Evolutionary conservation across 2,113 vertebrate genomes (phyloP).

Genomic region (Semnopithecus entellus): DNA sequence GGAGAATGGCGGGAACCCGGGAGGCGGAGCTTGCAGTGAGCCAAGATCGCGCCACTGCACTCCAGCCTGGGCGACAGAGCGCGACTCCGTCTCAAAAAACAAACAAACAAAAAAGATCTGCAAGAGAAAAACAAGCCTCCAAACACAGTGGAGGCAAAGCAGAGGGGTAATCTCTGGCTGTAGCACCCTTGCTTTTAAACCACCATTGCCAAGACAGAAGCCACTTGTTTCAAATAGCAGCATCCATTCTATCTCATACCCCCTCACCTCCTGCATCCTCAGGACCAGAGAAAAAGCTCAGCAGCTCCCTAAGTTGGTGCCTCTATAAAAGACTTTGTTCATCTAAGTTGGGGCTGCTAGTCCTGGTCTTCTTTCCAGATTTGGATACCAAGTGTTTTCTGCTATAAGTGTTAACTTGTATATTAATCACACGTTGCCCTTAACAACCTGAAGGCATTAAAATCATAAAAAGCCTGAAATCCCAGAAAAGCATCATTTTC

Average conservation of each 20-base stretch:
- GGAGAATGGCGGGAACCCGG: not conserved
- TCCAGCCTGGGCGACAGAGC: not conserved
- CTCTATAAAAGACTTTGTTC: not conserved
- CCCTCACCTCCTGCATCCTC: not conserved
- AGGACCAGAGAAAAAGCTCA: slow-evolving; percentile 3
- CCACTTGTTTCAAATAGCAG: not conserved
- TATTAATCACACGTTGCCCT: not conserved
- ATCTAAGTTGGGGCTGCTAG: not conserved
- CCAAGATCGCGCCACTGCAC: not conserved
- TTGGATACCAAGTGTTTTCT: not conserved
- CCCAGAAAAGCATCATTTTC: not conserved
- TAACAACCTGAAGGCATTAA: slow-evolving; percentile 10
- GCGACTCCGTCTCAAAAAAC: not conserved
- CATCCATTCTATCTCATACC: not conserved
- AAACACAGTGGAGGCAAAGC: not conserved
- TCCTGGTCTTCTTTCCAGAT: not conserved
- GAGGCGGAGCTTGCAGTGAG: not conserved
- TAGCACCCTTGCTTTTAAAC: not conserved
- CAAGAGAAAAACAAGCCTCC: not conserved
- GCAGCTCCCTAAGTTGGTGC: not conserved
- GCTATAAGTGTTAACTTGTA: not conserved
- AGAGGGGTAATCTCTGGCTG: not conserved
- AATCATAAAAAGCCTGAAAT: not conserved
- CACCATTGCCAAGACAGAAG: not conserved
- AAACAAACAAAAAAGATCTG: not conserved